Conservation (phyloP, 2,888 invertebrate genomes). For the Notodonta dromedarius region DNA sequence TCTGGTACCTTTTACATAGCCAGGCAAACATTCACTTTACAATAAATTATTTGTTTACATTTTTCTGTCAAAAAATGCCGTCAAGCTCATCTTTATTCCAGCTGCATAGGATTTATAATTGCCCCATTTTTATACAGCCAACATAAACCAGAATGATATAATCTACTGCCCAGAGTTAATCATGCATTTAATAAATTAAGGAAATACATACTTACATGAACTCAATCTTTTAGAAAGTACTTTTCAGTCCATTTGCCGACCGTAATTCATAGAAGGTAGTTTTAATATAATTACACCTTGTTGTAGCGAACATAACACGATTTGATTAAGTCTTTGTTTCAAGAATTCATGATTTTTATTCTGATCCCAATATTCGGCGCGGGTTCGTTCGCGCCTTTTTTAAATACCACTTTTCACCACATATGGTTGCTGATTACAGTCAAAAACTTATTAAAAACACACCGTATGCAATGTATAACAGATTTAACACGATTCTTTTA, state of each 20-base stretch:
- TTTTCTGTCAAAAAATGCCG: slow-evolving; percentile 33
- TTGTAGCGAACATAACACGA: slow-evolving; percentile 32
- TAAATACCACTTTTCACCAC: slow-evolving; percentile 50
- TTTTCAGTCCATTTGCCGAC: slow-evolving; percentile 48
- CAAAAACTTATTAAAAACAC: slow-evolving; percentile 27
- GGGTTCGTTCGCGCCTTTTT: slow-evolving; percentile 79
- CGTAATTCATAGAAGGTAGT: slow-evolving; percentile 39
- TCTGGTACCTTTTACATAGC: not conserved
- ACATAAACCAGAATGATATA: not conserved
- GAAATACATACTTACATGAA: slow-evolving; percentile 73
- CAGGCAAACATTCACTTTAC: not conserved
- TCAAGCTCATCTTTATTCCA: slow-evolving; percentile 8
- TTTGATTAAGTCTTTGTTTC: slow-evolving; percentile 50
- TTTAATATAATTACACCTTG: slow-evolving; percentile 36
- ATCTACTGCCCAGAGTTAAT: not conserved
- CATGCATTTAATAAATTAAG: slow-evolving; percentile 11
- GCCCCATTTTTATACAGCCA: not conserved
- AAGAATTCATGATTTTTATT: slow-evolving; percentile 48
- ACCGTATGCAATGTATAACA: slow-evolving; percentile 27
- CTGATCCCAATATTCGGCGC: slow-evolving; percentile 48
- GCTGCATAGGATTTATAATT: not conserved
- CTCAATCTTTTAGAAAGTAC: slow-evolving; percentile 61
- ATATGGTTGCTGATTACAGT: slow-evolving; percentile 27
- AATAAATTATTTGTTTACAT: slow-evolving; percentile 33
- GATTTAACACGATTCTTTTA: slow-evolving; percentile 21